These are phyloP conservation scores for Sebastes reedi DNA, from an alignment of 2,797 vertebrate species.

Conservation along the genomic window DNA sequence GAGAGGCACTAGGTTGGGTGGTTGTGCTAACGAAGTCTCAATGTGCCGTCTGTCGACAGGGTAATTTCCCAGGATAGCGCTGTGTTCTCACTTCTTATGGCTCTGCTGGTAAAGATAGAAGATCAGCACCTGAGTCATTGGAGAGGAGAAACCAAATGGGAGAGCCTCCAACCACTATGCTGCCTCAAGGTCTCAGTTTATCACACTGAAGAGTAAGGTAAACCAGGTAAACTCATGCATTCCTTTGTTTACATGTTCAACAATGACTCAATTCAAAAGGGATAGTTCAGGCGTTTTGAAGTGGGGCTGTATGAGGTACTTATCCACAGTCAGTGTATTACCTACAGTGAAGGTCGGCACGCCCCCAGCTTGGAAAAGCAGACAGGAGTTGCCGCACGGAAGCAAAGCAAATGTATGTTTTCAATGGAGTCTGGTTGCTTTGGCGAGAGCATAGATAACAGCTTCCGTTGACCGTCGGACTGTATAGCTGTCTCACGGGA, in stretches of 20 bases:
- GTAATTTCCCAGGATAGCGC: constrained; percentile 77
- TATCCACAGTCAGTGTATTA: too few relatives aligned
- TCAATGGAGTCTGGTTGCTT: too few relatives aligned
- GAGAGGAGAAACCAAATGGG: constrained; percentile 47
- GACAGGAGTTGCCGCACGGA: too few relatives aligned
- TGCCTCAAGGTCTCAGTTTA: background rate
- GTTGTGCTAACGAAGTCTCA: constrained; percentile 75
- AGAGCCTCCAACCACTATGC: background rate
- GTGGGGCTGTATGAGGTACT: too few relatives aligned
- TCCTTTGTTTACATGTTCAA: background rate
- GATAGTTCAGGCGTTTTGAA: too few relatives aligned
- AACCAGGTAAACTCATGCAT: background rate
- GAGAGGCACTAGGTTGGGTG: constrained; percentile 59
- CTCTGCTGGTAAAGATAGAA: constrained; percentile 55
- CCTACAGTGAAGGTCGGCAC: too few relatives aligned
- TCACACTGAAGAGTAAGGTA: background rate
- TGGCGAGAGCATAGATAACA: too few relatives aligned
- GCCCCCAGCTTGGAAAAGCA: too few relatives aligned
- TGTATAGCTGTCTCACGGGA: too few relatives aligned
- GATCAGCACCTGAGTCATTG: constrained; percentile 61
- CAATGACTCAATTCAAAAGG: background rate
- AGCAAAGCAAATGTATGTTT: too few relatives aligned
- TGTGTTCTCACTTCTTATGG: constrained; percentile 53
- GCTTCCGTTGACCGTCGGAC: too few relatives aligned
- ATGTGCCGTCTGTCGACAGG: constrained; percentile 72